phyloP scores from a whole-genome alignment of 2,888 invertebrate species.

The Thalpophila matura region DNA sequence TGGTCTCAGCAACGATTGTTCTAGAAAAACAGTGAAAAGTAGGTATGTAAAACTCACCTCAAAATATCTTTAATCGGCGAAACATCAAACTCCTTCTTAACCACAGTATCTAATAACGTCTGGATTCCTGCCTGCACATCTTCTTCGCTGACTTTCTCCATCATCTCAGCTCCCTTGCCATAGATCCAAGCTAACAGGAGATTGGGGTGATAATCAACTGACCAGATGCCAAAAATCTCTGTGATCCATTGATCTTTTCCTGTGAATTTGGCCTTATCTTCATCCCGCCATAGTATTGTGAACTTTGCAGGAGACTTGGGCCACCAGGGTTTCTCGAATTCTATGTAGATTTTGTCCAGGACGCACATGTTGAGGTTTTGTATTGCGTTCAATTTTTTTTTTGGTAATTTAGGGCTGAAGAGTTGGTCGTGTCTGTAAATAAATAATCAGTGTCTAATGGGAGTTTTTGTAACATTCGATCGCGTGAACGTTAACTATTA shows the following conservation, averaged over 20 bases:
- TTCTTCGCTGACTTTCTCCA: constrained; percentile 90
- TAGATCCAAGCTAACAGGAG: constrained; percentile 92
- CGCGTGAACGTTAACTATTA: no score
- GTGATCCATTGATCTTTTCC: constrained; percentile 90
- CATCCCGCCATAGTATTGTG: constrained; percentile 90
- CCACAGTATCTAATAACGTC: constrained; percentile 89
- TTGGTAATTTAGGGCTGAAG: constrained; percentile 91
- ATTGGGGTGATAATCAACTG: constrained; percentile 91
- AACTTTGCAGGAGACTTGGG: constrained; percentile 84
- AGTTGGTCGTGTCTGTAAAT: constrained; percentile 83
- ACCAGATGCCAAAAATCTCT: constrained; percentile 91
- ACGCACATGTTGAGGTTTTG: constrained; percentile 92
- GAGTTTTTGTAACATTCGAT: no score
- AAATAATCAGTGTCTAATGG: no score
- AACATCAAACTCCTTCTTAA: constrained; percentile 86
- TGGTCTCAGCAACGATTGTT: no score
- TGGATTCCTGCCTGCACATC: constrained; percentile 89
- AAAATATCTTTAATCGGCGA: constrained; percentile 87
- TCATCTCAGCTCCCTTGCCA: constrained; percentile 91
- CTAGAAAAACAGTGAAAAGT: not conserved
- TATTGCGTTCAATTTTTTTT: constrained; percentile 90
- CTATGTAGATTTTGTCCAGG: constrained; percentile 93
- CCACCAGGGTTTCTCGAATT: constrained; percentile 93
- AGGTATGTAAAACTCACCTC: constrained; percentile 81
- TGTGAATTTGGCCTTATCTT: constrained; percentile 86